A percentile compares a stretch with the other conserved stretches of the same genome.
Conservation (phyloP, 92 coral and sea anemone genomes). For the Blastomussa wellsi region DNA sequence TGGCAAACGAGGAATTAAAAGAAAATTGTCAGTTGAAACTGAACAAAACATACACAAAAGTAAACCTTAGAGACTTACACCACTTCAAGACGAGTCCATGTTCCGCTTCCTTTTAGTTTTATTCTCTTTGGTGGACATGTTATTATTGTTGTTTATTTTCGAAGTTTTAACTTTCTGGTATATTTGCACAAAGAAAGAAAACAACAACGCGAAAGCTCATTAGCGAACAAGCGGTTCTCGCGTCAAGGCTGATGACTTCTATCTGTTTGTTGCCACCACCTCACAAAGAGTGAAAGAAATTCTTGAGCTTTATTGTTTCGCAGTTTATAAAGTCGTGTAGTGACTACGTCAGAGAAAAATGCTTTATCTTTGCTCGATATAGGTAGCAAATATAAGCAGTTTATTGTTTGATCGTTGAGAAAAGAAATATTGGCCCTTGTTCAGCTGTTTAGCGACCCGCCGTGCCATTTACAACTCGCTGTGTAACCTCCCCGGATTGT, state of each 20-base stretch:
- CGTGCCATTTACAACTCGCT: slow-evolving; percentile 42
- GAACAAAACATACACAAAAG: slow-evolving; percentile 1
- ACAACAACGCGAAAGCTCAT: slow-evolving; percentile 49
- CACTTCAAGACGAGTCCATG: neutral
- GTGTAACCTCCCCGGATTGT: slow-evolving; percentile 32
- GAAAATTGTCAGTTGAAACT: slow-evolving; percentile 12
- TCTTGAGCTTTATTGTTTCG: slow-evolving; percentile 2
- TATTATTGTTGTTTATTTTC: slow-evolving; percentile 30
- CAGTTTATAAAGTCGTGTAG: slow-evolving; percentile 15
- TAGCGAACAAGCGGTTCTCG: slow-evolving; percentile 36
- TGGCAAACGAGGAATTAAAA: slow-evolving; percentile 28
- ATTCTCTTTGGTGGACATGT: slow-evolving; percentile 30
- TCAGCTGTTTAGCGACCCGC: slow-evolving; percentile 51
- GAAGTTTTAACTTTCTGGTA: slow-evolving; percentile 45
- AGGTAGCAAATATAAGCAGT: slow-evolving; percentile 41
- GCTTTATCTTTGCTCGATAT: slow-evolving; percentile 27
- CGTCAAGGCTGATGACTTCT: slow-evolving; percentile 28
- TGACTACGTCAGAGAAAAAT: slow-evolving; percentile 26
- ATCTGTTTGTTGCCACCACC: slow-evolving; percentile 3
- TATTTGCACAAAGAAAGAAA: slow-evolving; percentile 36
- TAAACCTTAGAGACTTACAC: slow-evolving; percentile 23
- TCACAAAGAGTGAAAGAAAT: slow-evolving; percentile 28
- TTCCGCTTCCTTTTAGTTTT: slow-evolving; percentile 8
- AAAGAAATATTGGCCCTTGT: slow-evolving; percentile 48
- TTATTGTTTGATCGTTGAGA: slow-evolving; percentile 44